Evolutionary conservation across 2,888 invertebrate species (phyloP).

Genomic region (Mythimna pallens): DNA sequence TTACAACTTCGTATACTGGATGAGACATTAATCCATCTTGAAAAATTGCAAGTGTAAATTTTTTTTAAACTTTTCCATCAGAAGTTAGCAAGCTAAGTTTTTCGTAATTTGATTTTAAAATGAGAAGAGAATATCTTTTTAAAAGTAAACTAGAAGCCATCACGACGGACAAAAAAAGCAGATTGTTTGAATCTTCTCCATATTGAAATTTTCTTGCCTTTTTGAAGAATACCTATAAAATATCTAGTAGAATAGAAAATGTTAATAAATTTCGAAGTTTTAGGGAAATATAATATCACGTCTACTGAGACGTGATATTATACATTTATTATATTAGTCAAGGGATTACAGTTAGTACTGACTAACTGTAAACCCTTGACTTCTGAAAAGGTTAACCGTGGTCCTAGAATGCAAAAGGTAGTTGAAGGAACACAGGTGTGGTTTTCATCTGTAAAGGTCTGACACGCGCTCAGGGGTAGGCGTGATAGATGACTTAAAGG

Average conservation of each 20-base stretch:
- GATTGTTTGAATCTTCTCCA: conserved; percentile 19
- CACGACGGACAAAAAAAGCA: conserved; percentile 28
- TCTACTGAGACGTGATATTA: too few species aligned
- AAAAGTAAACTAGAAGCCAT: conserved; percentile 53
- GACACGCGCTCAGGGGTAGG: too few species aligned
- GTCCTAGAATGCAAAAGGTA: too few species aligned
- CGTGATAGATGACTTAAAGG: too few species aligned
- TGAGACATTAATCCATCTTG: conserved; percentile 61
- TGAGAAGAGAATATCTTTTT: conserved; percentile 56
- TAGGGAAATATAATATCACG: neutral
- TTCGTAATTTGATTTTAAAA: conserved; percentile 67
- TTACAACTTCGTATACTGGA: conserved; percentile 53
- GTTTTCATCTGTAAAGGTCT: too few species aligned
- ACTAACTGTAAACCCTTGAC: too few species aligned
- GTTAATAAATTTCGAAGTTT: neutral
- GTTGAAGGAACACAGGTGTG: too few species aligned
- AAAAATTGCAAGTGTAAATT: conserved; percentile 61
- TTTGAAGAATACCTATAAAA: neutral
- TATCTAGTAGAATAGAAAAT: neutral
- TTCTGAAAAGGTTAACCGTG: too few species aligned
- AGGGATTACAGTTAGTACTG: too few species aligned
- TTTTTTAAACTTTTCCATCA: conserved; percentile 65
- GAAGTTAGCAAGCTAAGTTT: conserved; percentile 61
- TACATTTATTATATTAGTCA: too few species aligned
- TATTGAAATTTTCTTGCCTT: conserved; percentile 6